phyloP scores from a whole-genome alignment of 2,888 invertebrate genomes.

The Drosophila falleni region DNA sequence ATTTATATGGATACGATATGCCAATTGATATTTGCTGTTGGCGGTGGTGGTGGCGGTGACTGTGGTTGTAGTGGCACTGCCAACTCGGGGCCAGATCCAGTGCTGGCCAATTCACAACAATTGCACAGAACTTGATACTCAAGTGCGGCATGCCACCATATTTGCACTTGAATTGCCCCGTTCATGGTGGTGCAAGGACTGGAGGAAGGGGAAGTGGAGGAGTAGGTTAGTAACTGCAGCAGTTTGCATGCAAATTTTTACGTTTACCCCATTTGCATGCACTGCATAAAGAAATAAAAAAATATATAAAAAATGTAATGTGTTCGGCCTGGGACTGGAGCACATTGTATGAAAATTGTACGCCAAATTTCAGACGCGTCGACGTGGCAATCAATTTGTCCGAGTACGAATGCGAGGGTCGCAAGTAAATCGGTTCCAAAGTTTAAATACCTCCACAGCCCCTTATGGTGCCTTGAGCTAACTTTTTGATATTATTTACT shows the following conservation, averaged over 20 bases:
- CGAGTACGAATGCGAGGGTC: conserved; percentile 37
- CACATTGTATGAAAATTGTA: conserved; percentile 60
- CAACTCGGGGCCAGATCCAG: not conserved
- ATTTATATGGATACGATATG: not conserved
- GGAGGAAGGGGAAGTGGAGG: not conserved
- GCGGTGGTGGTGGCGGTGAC: conserved; percentile 24
- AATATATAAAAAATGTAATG: conserved; percentile 14
- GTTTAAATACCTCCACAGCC: conserved; percentile 12
- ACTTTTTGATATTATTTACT: not conserved
- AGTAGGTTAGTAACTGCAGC: conserved; percentile 44
- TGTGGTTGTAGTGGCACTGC: not conserved
- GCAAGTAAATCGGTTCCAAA: conserved; percentile 62
- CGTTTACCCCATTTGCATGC: conserved; percentile 69
- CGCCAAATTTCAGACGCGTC: conserved; percentile 49
- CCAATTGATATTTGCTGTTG: conserved; percentile 40
- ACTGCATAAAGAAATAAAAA: conserved; percentile 29
- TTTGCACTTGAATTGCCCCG: conserved; percentile 74
- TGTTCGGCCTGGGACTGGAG: conserved; percentile 3
- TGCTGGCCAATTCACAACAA: conserved; percentile 71
- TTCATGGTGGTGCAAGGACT: conserved; percentile 4
- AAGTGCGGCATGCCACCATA: conserved; percentile 76
- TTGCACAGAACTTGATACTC: conserved; percentile 75
- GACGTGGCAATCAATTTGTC: conserved; percentile 71
- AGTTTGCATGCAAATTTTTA: conserved; percentile 72
- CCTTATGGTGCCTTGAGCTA: conserved; percentile 20